phyloP scores from a whole-genome alignment of 2,888 invertebrate species.

The Oeneis ivallda region DNA sequence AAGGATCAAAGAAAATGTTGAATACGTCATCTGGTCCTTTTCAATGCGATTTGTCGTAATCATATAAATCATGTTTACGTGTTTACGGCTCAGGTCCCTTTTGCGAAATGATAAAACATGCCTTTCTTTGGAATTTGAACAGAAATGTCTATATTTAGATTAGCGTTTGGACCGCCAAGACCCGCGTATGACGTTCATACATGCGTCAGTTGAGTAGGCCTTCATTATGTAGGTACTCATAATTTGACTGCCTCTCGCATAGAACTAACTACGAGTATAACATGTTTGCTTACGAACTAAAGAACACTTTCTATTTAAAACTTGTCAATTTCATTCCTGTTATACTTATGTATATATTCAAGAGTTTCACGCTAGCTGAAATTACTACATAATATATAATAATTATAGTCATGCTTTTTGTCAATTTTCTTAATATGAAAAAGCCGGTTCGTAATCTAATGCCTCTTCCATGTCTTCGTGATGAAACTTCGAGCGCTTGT shows the following conservation, averaged over 20 bases:
- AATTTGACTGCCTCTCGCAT: neutral
- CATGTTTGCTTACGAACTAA: neutral
- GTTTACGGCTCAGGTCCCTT: constrained; percentile 60
- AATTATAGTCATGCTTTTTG: neutral
- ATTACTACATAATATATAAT: no score
- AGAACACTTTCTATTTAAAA: neutral
- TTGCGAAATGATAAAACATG: constrained; percentile 48
- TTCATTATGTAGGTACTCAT: constrained; percentile 25
- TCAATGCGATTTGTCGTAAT: constrained; percentile 66
- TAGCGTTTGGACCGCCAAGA: constrained; percentile 35
- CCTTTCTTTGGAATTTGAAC: constrained; percentile 50
- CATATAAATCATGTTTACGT: constrained; percentile 63
- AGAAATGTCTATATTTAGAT: constrained; percentile 45
- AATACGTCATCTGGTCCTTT: constrained; percentile 62
- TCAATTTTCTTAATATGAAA: neutral
- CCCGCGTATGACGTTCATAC: constrained; percentile 26
- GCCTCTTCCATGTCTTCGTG: no score
- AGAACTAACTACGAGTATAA: neutral
- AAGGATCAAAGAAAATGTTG: constrained; percentile 66
- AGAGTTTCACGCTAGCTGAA: neutral
- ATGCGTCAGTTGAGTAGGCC: constrained; percentile 32
- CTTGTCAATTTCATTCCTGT: neutral
- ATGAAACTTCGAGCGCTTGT: no score
- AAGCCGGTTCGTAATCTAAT: neutral
- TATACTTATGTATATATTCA: neutral